Evolutionary conservation across 2,888 invertebrate genomes (phyloP), one percentile per base, ranked within the genome.

Genomic region (Campopleginae sp.): DNA sequence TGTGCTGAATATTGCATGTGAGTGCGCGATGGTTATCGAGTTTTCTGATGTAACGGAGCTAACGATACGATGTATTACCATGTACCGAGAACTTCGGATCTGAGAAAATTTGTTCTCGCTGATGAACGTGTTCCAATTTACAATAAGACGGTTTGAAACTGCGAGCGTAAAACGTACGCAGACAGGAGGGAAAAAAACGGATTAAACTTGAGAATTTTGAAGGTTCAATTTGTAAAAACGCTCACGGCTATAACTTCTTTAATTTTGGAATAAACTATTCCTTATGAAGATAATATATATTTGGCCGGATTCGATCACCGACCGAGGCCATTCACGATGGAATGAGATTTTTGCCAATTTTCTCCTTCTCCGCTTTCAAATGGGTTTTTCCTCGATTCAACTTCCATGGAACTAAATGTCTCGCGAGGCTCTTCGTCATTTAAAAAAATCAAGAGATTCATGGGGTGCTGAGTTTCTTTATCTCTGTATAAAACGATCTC

Each of bases 101-200:
- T 80, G 86, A 86, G 88, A 87, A 86, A 86, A 89, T 90, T 88
- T 88, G 87, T 85, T 80, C 87, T 89, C 86, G 87, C 87, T 23
- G n/a, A 27, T 58, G 2, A 58, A 27, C 54, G 12, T 14, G 3
- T 27, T 58, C 5, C 12, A 58, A 27, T 12, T 58, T 58, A 77
- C 23, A 14, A 10, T 7, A 14, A 4, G 6, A n/a, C 17, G 46
- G 46, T n/a, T 5, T n/a, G 65, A 46, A 17, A 31, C 31, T 10
- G 63, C 8, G 23, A 42, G 14, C 14, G 42, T 12, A 12, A 54
- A 27, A 19, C n/a, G 19, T 0, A 58, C 19, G 14, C 12, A 27
- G 7, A 10, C 12, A 4, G 12, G 54, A 23, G 27, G 10, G n/a
- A 58, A 58, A 58, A 54, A 10, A 3, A 19, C 19, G 10, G 1